Base-by-base conservation (phyloP, 1,140 invertebrate species). In the Eumaeus atala region DNA sequence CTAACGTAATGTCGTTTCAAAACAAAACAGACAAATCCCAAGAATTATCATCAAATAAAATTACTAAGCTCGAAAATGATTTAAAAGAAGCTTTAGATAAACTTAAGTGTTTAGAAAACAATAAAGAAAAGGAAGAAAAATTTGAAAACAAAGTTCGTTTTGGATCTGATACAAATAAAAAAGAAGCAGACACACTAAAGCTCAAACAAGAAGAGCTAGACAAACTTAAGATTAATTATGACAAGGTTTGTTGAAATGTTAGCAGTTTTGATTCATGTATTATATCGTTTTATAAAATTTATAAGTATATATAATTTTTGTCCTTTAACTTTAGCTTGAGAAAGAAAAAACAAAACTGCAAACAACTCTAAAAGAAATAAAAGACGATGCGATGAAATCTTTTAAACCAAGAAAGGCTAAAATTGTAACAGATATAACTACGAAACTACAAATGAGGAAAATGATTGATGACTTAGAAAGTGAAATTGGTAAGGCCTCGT, bases 391-490 rank as follows among this genome's bases (percentile, higher is more conserved):
- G n/a, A 80, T 91, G 9, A 89, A 89, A 66, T 88, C 91, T 18
- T 92, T 91, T 55, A 92, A 91, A 72, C 90, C 90, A 37, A 86
- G 91, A 64, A 89, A 89, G 11, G 89, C 91, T 9, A 93, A 93
- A 66, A 93, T 93, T 68, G 83, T 92, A 4, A 92, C 90, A 3
- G 93, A 94, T 60, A 74, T 91, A 51, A 91, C 92, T 48, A 91
- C 92, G 8, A 93, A 93, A 88, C 67, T 91, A 40, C 91, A 94
- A 83, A 76, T 95, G 53, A 93, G 93, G 64, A 93, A 91, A 65
- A 92, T 94, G 91, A 91, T 95, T 0, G 92, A 93, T 50, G 93
- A 95, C 42, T 87, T 95, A 62, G 94, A 95, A 78, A 92, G 89
- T 72, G 94, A 95, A 89, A 92, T 95, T 64, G 90, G 92, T 93